Evolutionary conservation across 2,888 invertebrate species (phyloP), one percentile per base, ranked within the genome.

Genomic region (Laothoe populi): DNA sequence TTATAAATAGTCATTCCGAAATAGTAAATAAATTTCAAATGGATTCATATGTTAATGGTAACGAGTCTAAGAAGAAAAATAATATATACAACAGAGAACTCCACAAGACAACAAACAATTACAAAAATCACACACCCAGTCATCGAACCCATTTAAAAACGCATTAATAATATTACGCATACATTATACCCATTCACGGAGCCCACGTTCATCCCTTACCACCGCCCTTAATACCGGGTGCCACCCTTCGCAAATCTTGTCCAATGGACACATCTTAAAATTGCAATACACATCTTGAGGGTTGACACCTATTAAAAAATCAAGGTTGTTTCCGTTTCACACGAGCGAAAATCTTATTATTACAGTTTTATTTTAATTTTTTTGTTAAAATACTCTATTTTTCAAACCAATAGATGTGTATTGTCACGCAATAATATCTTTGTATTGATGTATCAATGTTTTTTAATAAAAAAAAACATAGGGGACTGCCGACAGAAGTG

Each of bases 261-360:
- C 60, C 60, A 60, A 60, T 60, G 23, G 48, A 24, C 60, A 40
- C 35, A 16, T 49, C 48, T 60, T 60, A 40, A 60, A 60, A 60
- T 49, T 49, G 60, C 48, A 60, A 48, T 60, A 38, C n/a, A 24
- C 48, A 48, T 49, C 60, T 31, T 46, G 46, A 60, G 40, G 48
- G 40, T 49, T 35, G 53, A 19, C 53, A 53, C 35, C 35, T 11
- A 10, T 26, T 24, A 35, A 53, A 53, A 53, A 35, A 53, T 35
- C 31, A 53, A 31, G 53, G 53, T 19, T 35, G 53, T 13, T 19
- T 19, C 35, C 31, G 16, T 53, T 31, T 53, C 53, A 53, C 53
- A 53, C 31, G 35, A 10, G 53, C 53, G 19, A 53, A 53, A 49
- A 49, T 49, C 49, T 31, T 53, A 53, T 53, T 53, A 53, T 53